Evolutionary conservation across 1,140 invertebrate genomes (phyloP), one percentile per base, ranked within the genome.

Genomic region (Zaprionus gabonicus): DNA sequence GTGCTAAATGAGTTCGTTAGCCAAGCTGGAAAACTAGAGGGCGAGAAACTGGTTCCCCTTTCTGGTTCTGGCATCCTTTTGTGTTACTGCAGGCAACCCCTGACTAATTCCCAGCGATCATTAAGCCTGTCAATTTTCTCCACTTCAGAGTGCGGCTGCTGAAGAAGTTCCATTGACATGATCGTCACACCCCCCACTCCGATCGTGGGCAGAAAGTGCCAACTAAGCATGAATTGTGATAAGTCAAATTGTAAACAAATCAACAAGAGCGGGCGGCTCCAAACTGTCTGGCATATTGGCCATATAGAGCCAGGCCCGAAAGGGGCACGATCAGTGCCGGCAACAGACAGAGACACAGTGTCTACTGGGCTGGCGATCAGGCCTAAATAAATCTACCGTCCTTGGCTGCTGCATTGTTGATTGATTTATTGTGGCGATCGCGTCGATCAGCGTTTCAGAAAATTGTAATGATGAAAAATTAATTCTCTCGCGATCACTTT

Each of bases 391-490:
- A 15, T 38, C 38, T 2, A 31, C 49, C 28, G n/a, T n/a, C 31
- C 72, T 75, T 53, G 53, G 65, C 76, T 62, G 38, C 23, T 83
- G 82, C 78, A 85, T 88, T 90, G 81, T 85, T 86, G 84, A 90
- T 85, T 88, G 84, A 88, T 88, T 88, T 88, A 88, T 88, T 88
- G 84, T 90, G 71, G 78, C 66, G 36, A 73, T 67, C 46, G 62
- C 23, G 38, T 46, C 81, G 70, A 69, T 55, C 58, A 70, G 58
- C 13, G 49, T 38, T 51, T 63, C 57, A 71, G 57, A 71, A 46
- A 81, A 78, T 81, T 73, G 81, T 91, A 92, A 92, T 84, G 91
- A 92, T 92, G 91, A 92, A 92, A 92, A 92, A 92, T 92, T 92
- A 92, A 91, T 84, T 75, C 79, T 82, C 75, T 71, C 44, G 65